Evolutionary conservation across 2,113 vertebrate genomes (phyloP), one percentile per base, ranked within the genome.

Genomic region (Suricata suricatta): DNA sequence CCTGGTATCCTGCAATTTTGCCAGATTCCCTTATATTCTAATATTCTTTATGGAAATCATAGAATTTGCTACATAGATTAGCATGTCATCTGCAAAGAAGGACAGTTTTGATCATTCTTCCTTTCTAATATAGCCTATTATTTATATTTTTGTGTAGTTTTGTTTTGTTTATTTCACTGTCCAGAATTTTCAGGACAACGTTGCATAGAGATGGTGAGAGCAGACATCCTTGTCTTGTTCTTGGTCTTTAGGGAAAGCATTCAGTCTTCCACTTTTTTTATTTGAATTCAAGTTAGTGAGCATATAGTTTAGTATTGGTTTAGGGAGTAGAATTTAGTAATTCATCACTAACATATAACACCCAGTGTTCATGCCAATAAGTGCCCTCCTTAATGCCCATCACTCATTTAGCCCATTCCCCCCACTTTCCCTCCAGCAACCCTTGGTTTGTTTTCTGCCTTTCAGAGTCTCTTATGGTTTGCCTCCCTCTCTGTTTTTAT

Each of bases 1-100:
- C 25, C 50, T 88, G 72, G 13, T 87, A 89, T 93, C 29, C 50
- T 97, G 68, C 35, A 76, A 74, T 25, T 29, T 77, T 92, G 27
- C 52, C 41, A 80, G 57, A 25, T 27, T 83, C 54, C 97, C 41
- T 95, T 89, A 72, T 80, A 13, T 95, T 90, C 64, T 52, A 93
- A 64, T 44, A 16, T 69, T 82, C 33, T 89, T 93, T 90, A 60
- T 79, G 60, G 9, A 84, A 74, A 87, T 77, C 41, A 57, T 57
- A 90, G 52, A 68, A 92, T 81, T 52, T 93, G 63, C 77, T 80
- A 76, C 41, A 81, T 69, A 85, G n/a, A 44, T 89, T 13, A 86
- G 33, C 64, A 57, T 92, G 7, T 87, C 21, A 81, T 66, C 47
- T 77, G 2, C 38, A 82, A 83, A 95, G 31, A 50, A 50, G 50